phyloP scores from a whole-genome alignment of 2,113 vertebrate genomes.

The Nothocercus nigrocapillus region DNA sequence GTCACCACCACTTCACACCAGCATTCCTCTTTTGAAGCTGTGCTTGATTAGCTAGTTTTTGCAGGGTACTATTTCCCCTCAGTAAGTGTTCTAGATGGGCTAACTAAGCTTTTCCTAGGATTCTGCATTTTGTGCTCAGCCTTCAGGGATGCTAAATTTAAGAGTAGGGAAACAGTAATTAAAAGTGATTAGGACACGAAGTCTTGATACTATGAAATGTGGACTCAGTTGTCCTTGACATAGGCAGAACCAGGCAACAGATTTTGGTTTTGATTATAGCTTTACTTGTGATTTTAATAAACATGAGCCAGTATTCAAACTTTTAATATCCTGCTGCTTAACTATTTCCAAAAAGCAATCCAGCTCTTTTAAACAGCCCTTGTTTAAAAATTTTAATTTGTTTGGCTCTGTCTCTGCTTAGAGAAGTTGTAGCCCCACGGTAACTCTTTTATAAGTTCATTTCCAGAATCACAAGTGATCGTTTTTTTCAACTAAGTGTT shows the following conservation, averaged over 20 bases:
- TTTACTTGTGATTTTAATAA: conserved; percentile 82
- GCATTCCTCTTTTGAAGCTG: conserved; percentile 60
- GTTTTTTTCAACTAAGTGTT: conserved; percentile 70
- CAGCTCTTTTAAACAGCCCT: conserved; percentile 75
- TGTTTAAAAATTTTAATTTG: conserved; percentile 84
- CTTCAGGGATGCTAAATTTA: conserved; percentile 73
- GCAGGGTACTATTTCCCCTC: conserved; percentile 20
- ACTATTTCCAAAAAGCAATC: conserved; percentile 82
- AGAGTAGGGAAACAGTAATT: conserved; percentile 76
- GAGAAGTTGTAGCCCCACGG: conserved; percentile 75
- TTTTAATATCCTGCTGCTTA: conserved; percentile 87
- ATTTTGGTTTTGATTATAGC: conserved; percentile 85
- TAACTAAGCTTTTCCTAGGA: conserved; percentile 46
- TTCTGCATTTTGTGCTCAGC: conserved; percentile 48
- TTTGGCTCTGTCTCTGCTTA: conserved; percentile 78
- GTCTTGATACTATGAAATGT: conserved; percentile 64
- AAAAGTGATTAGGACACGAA: conserved; percentile 76
- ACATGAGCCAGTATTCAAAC: conserved; percentile 81
- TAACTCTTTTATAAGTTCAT: conserved; percentile 79
- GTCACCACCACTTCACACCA: conserved; percentile 69
- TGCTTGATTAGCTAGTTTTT: conserved; percentile 71
- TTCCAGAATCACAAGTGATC: conserved; percentile 79
- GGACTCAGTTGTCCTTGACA: conserved; percentile 72
- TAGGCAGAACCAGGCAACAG: conserved; percentile 59
- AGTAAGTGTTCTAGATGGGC: conserved; percentile 21